Evolutionary conservation across 1,140 invertebrate species (phyloP), one percentile per base, ranked within the genome.

Genomic region (Drosophila ohnishii): DNA sequence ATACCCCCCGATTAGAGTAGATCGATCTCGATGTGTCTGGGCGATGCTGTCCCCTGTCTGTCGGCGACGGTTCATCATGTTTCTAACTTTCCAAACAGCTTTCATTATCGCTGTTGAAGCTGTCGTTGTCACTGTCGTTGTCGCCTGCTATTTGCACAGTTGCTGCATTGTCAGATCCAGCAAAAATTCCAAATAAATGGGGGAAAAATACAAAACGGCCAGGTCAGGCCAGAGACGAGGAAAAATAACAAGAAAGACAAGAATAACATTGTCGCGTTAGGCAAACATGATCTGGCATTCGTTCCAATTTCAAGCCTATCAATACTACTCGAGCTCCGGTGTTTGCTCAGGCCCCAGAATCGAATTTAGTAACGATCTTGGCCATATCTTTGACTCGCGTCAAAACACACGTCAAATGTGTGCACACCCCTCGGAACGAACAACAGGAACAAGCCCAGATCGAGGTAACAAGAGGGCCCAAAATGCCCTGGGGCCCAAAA

Each of bases 361-460:
- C 62, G 59, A 51, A 73, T 86, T 88, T 71, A 69, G 79, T 80
- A 83, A 37, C 74, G 79, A 85, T 85, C 82, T 78, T 62, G 57
- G 67, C 69, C 57, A 59, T 72, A 73, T 76, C 67, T 86, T 87
- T 86, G 83, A 79, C 83, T 89, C 81, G 83, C 80, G 85, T 88
- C 85, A 88, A 78, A 88, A 88, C 85, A 88, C 85, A 88, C 85
- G 85, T 85, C 85, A 85, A 88, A 85, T 88, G 84, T 88, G 88
- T 88, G 80, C 72, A 75, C 80, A 80, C 67, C 78, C 83, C 69
- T 69, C 69, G 37, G 19, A 30, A n/a, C 58, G 47, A 62, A 40
- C 47, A 81, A 67, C 40, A 63, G 44, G 44, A 64, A 45, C 61
- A 57, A 67, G 55, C 45, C 67, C 53, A 78, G 69, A 71, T 39